Conservation (phyloP, 2,888 invertebrate species). For the Agrilus cyanescens region DNA sequence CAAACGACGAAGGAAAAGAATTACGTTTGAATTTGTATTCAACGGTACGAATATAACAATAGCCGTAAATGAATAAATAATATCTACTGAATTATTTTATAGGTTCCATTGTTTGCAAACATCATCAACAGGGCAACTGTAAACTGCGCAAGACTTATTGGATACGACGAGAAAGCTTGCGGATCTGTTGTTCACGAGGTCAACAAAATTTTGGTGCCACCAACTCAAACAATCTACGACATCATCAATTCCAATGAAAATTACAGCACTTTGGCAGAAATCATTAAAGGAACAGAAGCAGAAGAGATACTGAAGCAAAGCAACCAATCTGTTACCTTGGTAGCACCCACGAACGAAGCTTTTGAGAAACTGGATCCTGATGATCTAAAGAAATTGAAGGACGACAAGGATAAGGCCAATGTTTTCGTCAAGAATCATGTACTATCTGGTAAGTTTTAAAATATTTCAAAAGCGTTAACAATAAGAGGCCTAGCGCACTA, state of each 20-base stretch:
- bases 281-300: constrained; percentile 38
- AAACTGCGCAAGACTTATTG: constrained; percentile 52
- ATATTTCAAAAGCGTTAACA: too few species aligned
- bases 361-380: constrained; percentile 39
- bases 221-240: constrained; percentile 38
- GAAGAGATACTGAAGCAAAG: constrained; percentile 35
- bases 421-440: constrained; percentile 41
- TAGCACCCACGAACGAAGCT: constrained; percentile 46
- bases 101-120: constrained; percentile 43
- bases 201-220: constrained; percentile 44
- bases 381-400: constrained; percentile 34
- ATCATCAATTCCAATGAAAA: constrained; percentile 35
- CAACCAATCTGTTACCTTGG: constrained; percentile 41
- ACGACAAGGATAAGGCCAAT: constrained; percentile 38
- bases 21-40: constrained; percentile 50
- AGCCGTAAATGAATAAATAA: not conserved
- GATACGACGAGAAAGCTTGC: constrained; percentile 52
- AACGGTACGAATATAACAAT: constrained; percentile 35
- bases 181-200: constrained; percentile 56
- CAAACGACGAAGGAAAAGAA: constrained; percentile 35
- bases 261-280: constrained; percentile 35
- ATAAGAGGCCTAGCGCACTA: too few species aligned
- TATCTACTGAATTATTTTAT: constrained; percentile 14
- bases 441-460: constrained; percentile 33
- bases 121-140: constrained; percentile 49